Percentiles rank a stretch among this genome's conserved stretches.
Evolutionary conservation across 2,797 vertebrate species (phyloP).

Genomic region (Labroides dimidiatus): DNA sequence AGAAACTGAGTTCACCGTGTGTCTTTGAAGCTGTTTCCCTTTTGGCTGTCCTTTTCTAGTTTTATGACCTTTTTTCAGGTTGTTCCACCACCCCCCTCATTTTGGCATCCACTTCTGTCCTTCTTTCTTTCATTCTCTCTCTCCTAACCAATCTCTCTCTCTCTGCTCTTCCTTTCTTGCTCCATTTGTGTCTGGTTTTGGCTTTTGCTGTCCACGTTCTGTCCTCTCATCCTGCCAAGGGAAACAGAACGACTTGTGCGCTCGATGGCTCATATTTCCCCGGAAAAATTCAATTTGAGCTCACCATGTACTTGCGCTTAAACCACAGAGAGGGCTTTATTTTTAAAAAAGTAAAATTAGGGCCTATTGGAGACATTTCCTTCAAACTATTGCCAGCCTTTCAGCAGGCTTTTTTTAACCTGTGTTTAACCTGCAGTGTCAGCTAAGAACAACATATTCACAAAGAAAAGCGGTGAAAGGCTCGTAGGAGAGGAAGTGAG

Average conservation of each 20-base stretch:
- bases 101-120: too few relatives aligned
- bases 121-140: neutral
- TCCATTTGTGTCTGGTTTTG: constrained; percentile 35
- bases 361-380: constrained; percentile 39
- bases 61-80: constrained; percentile 34
- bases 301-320: constrained; percentile 50
- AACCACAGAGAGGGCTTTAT: constrained; percentile 65
- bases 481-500: constrained; percentile 49
- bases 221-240: constrained; percentile 42
- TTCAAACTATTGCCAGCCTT: constrained; percentile 14
- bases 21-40: constrained; percentile 23
- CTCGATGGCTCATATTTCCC: constrained; percentile 56
- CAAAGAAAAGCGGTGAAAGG: constrained; percentile 37
- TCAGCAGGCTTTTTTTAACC: constrained; percentile 40
- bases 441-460: constrained; percentile 52
- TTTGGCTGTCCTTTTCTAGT: neutral
- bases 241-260: constrained; percentile 52
- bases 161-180: constrained; percentile 14
- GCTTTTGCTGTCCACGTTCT: constrained; percentile 31
- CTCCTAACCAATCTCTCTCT: constrained; percentile 10
- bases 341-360: constrained; percentile 53
- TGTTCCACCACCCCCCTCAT: neutral
- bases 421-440: constrained; percentile 54
- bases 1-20: constrained; percentile 6
- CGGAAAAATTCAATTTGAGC: constrained; percentile 73